Percentiles rank a stretch among this genome's conserved stretches.
Evolutionary conservation across 2,888 invertebrate genomes (phyloP).

Genomic region (Caradrina clavipalpis): DNA sequence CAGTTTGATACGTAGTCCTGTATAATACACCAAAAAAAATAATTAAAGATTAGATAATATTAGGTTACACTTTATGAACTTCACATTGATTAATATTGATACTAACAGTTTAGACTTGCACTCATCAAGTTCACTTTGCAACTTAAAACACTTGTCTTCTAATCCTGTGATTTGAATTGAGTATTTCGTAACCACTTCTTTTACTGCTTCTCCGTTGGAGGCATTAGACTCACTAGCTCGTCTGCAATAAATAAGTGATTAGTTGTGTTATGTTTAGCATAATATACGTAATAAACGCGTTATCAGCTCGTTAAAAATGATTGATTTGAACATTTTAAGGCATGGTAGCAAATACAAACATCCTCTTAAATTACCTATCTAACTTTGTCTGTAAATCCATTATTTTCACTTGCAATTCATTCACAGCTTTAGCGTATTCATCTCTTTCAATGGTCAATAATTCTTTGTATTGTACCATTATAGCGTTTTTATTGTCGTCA

Average conservation of each 20-base stretch:
- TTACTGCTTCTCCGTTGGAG: conserved; percentile 73
- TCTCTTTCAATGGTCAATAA: conserved; percentile 88
- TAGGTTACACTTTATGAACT: neutral
- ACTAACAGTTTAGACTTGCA: conserved; percentile 89
- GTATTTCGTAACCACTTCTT: conserved; percentile 82
- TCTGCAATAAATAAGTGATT: conserved; percentile 75
- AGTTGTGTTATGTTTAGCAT: conserved; percentile 59
- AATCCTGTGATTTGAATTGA: conserved; percentile 81
- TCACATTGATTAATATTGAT: neutral
- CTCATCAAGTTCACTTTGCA: conserved; percentile 84
- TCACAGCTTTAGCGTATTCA: conserved; percentile 81
- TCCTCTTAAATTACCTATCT: conserved; percentile 73
- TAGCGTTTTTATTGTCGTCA: conserved; percentile 83
- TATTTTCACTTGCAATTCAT: conserved; percentile 78
- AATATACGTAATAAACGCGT: conserved; percentile 59
- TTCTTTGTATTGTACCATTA: conserved; percentile 88
- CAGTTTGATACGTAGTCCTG: conserved; percentile 80
- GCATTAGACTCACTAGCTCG: conserved; percentile 72
- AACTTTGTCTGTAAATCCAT: conserved; percentile 78
- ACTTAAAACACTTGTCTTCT: conserved; percentile 84
- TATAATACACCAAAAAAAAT: neutral
- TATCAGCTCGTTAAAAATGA: conserved; percentile 73
- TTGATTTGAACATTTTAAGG: conserved; percentile 65
- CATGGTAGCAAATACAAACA: conserved; percentile 25
- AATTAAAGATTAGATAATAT: neutral